These are phyloP conservation scores for Pleuronectes platessa DNA, from an alignment of 2,113 vertebrate genomes.

Conservation along the genomic window DNA sequence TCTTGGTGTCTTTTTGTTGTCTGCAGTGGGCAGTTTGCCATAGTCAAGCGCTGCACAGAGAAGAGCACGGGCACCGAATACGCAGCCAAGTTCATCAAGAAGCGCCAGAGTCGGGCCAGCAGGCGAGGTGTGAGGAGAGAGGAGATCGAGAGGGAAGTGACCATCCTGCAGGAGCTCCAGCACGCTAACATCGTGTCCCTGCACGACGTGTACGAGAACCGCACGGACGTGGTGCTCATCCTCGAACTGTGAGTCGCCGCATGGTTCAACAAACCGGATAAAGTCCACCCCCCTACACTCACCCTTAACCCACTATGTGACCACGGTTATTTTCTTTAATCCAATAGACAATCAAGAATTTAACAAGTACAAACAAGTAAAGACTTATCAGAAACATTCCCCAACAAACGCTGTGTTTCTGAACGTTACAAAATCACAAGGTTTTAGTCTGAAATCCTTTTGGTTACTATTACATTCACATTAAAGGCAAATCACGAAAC, in stretches of 20 bases:
- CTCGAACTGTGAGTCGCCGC: constrained; percentile 93
- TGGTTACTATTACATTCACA: too few species aligned
- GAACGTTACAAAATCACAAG: too few species aligned
- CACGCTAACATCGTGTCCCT: constrained; percentile 91
- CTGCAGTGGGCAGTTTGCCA: constrained; percentile 94
- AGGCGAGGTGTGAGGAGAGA: constrained; percentile 90
- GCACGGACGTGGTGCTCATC: constrained; percentile 94
- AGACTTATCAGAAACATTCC: too few species aligned
- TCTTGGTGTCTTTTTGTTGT: constrained; percentile 45
- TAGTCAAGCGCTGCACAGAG: constrained; percentile 92
- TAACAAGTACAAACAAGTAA: too few species aligned
- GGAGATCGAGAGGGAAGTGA: constrained; percentile 93
- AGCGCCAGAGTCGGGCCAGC: constrained; percentile 89
- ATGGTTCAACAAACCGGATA: background rate
- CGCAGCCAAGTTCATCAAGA: constrained; percentile 98
- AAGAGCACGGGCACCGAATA: constrained; percentile 86
- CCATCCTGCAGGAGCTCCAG: constrained; percentile 90
- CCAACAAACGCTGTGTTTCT: too few species aligned
- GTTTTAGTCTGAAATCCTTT: too few species aligned
- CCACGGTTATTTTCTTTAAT: too few species aligned
- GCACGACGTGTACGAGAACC: constrained; percentile 95
- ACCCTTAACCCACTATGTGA: background rate
- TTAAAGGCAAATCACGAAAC: too few species aligned
- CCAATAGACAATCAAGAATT: too few species aligned
- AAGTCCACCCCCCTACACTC: too few species aligned